phyloP scores from a whole-genome alignment of 2,113 vertebrate species.

The Vulpes ferrilata region DNA sequence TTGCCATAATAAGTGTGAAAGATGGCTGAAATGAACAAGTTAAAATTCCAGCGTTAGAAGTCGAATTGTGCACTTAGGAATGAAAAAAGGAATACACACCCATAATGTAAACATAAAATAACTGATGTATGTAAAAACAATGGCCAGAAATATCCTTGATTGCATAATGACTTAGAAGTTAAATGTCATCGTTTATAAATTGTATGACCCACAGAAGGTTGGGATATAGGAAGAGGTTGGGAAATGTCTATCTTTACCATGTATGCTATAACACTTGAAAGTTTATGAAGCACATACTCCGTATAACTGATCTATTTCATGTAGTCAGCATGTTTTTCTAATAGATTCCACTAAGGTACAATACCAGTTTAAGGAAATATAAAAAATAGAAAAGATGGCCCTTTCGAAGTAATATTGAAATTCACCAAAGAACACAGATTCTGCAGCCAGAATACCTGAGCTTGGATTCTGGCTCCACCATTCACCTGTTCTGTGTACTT shows the following conservation, averaged over 20 bases:
- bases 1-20: slow-evolving; percentile 45
- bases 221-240: slow-evolving; percentile 39
- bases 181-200: slow-evolving; percentile 70
- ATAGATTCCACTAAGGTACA: slow-evolving; percentile 31
- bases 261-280: slow-evolving; percentile 18
- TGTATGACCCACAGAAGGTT: slow-evolving; percentile 33
- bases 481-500: background rate
- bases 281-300: slow-evolving; percentile 62
- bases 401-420: background rate
- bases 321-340: slow-evolving; percentile 50
- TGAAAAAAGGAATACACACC: slow-evolving; percentile 54
- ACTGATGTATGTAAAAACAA: slow-evolving; percentile 70
- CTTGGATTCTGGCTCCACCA: background rate
- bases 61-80: slow-evolving; percentile 46
- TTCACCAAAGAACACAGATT: background rate
- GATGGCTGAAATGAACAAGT: slow-evolving; percentile 40
- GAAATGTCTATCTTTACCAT: slow-evolving; percentile 57
- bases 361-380: slow-evolving; percentile 61
- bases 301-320: slow-evolving; percentile 38
- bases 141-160: slow-evolving; percentile 50
- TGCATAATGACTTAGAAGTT: slow-evolving; percentile 59
- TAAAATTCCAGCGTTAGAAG: slow-evolving; percentile 38
- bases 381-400: slow-evolving; percentile 38
- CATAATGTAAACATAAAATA: slow-evolving; percentile 71
- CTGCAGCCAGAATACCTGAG: background rate